A percentile compares a stretch with the other conserved stretches of the same genome.
phyloP scores from a whole-genome alignment of 2,797 vertebrate species.

The Lerista edwardsae region DNA sequence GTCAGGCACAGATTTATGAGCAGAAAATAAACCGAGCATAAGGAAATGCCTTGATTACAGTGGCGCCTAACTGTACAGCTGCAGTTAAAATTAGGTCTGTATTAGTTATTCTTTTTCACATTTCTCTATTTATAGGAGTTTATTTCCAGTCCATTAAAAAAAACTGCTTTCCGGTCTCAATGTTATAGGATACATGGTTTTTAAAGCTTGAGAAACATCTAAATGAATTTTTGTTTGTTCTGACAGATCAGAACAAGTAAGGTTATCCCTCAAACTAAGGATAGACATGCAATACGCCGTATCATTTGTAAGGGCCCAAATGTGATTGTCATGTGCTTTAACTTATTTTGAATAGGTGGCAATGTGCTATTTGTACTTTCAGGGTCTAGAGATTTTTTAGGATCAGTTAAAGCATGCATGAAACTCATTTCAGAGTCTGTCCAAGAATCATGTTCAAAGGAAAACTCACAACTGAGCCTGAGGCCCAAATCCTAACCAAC shows the following conservation, averaged over 20 bases:
- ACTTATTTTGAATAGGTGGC: conserved; percentile 4
- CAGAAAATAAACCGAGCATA: conserved; percentile 67
- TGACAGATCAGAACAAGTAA: conserved; percentile 37
- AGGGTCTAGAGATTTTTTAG: not conserved
- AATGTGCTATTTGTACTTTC: not conserved
- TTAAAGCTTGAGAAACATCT: conserved; percentile 60
- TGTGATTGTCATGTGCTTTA: not conserved
- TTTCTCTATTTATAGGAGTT: conserved; percentile 69
- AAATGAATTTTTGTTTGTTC: conserved; percentile 59
- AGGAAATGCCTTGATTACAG: conserved; percentile 49
- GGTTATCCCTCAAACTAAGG: conserved; percentile 20
- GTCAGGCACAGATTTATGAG: conserved; percentile 63
- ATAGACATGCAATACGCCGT: conserved; percentile 41
- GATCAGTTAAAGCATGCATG: not conserved
- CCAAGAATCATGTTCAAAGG: not conserved
- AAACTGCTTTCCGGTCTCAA: conserved; percentile 57
- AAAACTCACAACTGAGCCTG: not conserved
- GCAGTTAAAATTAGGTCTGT: conserved; percentile 70
- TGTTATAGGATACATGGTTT: conserved; percentile 69
- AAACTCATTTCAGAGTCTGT: not conserved
- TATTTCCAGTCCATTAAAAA: conserved; percentile 72
- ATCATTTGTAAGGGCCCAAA: conserved; percentile 36
- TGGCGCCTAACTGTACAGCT: conserved; percentile 53
- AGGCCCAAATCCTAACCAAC: no score
- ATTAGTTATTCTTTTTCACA: conserved; percentile 70